phyloP scores from a whole-genome alignment of 1,140 invertebrate genomes.

The Monomorium pharaonis region DNA sequence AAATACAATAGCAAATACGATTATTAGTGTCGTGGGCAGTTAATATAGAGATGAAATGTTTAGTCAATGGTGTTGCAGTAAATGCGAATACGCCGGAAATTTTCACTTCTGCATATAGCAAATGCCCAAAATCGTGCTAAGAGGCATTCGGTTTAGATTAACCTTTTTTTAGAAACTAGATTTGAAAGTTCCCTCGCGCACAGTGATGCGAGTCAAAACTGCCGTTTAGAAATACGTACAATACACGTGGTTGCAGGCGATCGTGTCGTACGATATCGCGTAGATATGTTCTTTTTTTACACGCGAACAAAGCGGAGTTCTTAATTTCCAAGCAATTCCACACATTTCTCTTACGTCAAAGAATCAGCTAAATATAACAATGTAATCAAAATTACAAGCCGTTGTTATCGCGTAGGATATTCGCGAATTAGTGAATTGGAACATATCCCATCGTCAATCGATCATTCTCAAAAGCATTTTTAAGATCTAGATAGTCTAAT shows the following conservation, averaged over 20 bases:
- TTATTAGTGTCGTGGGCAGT: constrained; percentile 50
- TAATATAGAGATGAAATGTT: constrained; percentile 61
- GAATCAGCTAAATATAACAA: background rate
- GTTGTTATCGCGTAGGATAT: background rate
- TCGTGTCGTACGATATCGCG: constrained; percentile 40
- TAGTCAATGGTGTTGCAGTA: constrained; percentile 67
- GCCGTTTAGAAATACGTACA: constrained; percentile 62
- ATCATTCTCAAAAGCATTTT: constrained; percentile 53
- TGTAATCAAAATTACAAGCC: background rate
- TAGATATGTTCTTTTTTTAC: constrained; percentile 12
- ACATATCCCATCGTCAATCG: constrained; percentile 72
- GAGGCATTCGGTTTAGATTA: constrained; percentile 6
- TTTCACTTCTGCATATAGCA: constrained; percentile 61
- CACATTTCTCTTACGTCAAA: constrained; percentile 40
- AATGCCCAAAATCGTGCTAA: constrained; percentile 7
- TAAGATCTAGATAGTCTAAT: constrained; percentile 63
- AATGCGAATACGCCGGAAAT: constrained; percentile 53
- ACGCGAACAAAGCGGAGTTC: background rate
- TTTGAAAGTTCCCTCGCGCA: constrained; percentile 29
- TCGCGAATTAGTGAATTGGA: constrained; percentile 63
- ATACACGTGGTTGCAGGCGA: constrained; percentile 31
- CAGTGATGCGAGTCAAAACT: constrained; percentile 64
- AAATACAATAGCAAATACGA: constrained; percentile 53
- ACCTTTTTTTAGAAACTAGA: constrained; percentile 42
- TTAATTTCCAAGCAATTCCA: constrained; percentile 9